A percentile compares a stretch with the other conserved stretches of the same genome.
phyloP scores from a whole-genome alignment of 1,140 invertebrate genomes.

The Agraylea sexmaculata region DNA sequence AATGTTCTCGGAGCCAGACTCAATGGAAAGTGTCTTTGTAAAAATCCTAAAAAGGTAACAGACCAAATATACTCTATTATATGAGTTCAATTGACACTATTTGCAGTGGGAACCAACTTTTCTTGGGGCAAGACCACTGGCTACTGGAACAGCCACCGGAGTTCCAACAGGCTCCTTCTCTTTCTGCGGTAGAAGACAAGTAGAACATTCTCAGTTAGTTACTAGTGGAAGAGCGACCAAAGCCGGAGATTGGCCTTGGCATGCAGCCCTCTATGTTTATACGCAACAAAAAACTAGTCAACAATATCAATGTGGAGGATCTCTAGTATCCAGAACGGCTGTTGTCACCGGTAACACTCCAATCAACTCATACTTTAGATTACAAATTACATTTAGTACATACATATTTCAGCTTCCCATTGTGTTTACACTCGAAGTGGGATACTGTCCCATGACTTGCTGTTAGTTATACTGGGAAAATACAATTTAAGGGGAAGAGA shows the following conservation, averaged over 20 bases:
- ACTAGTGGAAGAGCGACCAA: constrained; percentile 22
- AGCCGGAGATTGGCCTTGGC: constrained; percentile 79
- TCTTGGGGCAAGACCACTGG: constrained; percentile 1
- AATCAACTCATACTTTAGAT: background rate
- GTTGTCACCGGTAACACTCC: constrained; percentile 24
- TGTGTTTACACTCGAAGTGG: constrained; percentile 24
- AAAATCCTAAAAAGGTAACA: constrained; percentile 9
- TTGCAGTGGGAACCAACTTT: constrained; percentile 9
- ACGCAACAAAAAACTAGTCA: constrained; percentile 33
- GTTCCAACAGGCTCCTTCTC: background rate
- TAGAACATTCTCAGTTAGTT: constrained; percentile 26
- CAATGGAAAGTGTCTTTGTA: constrained; percentile 10
- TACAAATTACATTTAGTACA: background rate
- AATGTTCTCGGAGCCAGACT: constrained; percentile 10
- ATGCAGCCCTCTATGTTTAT: constrained; percentile 64
- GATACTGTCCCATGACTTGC: constrained; percentile 22
- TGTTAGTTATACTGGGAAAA: constrained; percentile 28
- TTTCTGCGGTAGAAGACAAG: constrained; percentile 25
- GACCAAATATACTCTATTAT: background rate
- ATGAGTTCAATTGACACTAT: background rate
- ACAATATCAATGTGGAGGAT: constrained; percentile 29
- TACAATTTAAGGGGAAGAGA: constrained; percentile 28
- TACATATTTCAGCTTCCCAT: constrained; percentile 28
- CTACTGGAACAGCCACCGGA: constrained; percentile 1
- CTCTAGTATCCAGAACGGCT: constrained; percentile 23